Percentiles rank a stretch among this genome's conserved stretches.
phyloP scores from a whole-genome alignment of 2,888 invertebrate genomes.

The Congeria kusceri region DNA sequence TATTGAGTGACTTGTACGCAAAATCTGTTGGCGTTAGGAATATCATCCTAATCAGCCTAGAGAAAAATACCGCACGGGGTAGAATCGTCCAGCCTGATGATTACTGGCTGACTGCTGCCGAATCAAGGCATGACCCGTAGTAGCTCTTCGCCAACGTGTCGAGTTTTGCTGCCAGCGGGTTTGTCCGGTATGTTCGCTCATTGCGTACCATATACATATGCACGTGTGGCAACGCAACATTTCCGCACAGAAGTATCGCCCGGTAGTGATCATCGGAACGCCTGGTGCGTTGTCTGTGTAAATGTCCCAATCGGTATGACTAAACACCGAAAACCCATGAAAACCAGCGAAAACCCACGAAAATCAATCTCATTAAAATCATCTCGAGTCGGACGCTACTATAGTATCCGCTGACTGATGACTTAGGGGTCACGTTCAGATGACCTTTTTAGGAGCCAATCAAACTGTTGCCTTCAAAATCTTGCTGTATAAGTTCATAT shows the following conservation, averaged over 20 bases:
- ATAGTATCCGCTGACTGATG: too few relatives aligned
- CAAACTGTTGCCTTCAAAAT: too few relatives aligned
- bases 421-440: too few relatives aligned
- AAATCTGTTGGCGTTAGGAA: neutral
- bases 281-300: neutral
- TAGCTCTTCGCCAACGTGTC: neutral
- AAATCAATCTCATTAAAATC: too few relatives aligned
- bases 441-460: too few relatives aligned
- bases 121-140: neutral
- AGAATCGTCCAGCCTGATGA: constrained; percentile 13
- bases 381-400: too few relatives aligned
- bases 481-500: too few relatives aligned
- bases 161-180: neutral
- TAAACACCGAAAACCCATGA: too few relatives aligned
- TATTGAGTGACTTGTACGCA: neutral
- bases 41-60: constrained; percentile 1
- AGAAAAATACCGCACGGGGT: neutral
- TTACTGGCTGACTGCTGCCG: neutral
- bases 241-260: neutral
- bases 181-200: neutral
- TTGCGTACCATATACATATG: neutral
- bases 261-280: constrained; percentile 1
- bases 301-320: too few relatives aligned
- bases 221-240: neutral
- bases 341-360: too few relatives aligned